Evolutionary conservation across 2,888 invertebrate species (phyloP).

Genomic region (Orthosia incerta): DNA sequence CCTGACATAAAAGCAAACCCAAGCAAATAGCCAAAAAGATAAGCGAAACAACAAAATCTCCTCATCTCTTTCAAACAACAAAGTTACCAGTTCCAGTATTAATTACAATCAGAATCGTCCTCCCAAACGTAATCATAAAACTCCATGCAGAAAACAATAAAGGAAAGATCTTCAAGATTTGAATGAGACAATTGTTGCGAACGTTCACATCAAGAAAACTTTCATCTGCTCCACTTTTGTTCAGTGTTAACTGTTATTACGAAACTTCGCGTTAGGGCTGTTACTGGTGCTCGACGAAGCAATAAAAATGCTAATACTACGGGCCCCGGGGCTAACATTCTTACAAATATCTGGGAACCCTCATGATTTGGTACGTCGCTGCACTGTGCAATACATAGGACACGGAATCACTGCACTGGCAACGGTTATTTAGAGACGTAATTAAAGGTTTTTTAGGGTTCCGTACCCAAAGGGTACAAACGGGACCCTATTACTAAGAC

Average conservation of each 20-base stretch:
- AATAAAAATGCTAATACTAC: constrained; percentile 67
- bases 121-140: constrained; percentile 54
- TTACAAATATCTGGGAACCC: constrained; percentile 48
- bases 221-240: constrained; percentile 74
- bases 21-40: constrained; percentile 43
- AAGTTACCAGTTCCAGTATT: constrained; percentile 35
- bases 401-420: neutral
- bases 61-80: constrained; percentile 42
- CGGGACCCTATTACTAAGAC: too few relatives aligned
- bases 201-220: constrained; percentile 72
- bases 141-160: constrained; percentile 65
- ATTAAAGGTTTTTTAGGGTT: too few relatives aligned
- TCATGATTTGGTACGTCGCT: constrained; percentile 45
- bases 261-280: constrained; percentile 74
- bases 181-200: constrained; percentile 72
- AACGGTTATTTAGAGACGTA: too few relatives aligned
- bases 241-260: constrained; percentile 79
- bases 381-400: constrained; percentile 10
- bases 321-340: constrained; percentile 60
- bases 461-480: too few relatives aligned
- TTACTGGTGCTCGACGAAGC: constrained; percentile 48
- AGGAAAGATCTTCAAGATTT: constrained; percentile 70
- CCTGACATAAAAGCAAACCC: constrained; percentile 39
- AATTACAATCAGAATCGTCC: constrained; percentile 42
- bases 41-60: constrained; percentile 43